Evolutionary conservation across 2,888 invertebrate genomes (phyloP).

Genomic region (Sinotaia quadrata): DNA sequence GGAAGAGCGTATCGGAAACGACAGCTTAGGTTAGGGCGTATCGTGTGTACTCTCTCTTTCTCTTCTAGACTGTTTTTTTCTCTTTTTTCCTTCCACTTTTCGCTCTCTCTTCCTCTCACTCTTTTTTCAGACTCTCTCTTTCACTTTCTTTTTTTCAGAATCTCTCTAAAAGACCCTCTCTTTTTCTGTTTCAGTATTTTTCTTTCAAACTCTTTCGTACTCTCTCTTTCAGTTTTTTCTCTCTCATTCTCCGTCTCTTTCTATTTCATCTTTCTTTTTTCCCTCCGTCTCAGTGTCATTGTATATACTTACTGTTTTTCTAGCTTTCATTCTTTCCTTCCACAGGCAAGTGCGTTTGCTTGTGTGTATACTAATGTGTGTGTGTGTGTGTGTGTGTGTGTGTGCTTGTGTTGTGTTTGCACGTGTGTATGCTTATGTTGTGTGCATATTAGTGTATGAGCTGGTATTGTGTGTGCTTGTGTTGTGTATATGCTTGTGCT

Average conservation of each 20-base stretch:
- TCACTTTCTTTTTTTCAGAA: background rate
- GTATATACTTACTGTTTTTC: background rate
- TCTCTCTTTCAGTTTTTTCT: background rate
- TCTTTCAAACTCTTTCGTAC: background rate
- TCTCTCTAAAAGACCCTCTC: background rate
- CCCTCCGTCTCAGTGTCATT: background rate
- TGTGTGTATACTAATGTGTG: too few relatives aligned
- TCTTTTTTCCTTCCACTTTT: too few relatives aligned
- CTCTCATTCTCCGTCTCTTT: background rate
- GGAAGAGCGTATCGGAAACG: too few relatives aligned
- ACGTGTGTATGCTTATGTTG: too few relatives aligned
- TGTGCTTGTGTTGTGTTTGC: too few relatives aligned
- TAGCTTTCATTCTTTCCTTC: background rate
- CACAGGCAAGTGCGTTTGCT: too few relatives aligned
- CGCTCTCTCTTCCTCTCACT: background rate
- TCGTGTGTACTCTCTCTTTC: conserved; percentile 25
- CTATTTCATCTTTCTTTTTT: background rate
- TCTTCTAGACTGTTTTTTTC: conserved; percentile 4
- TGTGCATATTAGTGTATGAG: too few relatives aligned
- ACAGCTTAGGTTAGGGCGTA: too few relatives aligned
- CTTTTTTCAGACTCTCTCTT: conserved; percentile 5
- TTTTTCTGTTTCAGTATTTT: background rate
- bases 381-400: too few relatives aligned
- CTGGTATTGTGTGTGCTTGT: too few relatives aligned
- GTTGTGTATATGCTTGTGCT: too few relatives aligned